Conservation (phyloP, 2,113 vertebrate species). For the Cisticola juncidis region DNA sequence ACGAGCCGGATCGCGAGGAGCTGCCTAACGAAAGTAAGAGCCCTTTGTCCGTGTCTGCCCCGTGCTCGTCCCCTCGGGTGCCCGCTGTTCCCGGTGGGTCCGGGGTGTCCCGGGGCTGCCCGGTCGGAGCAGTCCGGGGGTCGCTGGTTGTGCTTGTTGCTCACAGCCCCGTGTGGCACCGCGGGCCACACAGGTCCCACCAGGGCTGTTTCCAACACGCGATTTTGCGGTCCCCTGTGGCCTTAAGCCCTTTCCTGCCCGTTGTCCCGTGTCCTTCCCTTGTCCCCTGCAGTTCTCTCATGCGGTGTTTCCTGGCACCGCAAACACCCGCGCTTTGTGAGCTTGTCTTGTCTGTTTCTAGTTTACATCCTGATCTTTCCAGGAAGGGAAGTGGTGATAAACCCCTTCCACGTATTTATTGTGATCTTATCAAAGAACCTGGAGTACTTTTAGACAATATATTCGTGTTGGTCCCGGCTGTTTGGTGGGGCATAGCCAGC, state of each 20-base stretch:
- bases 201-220: accelerated
- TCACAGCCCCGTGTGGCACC: accelerated
- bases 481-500: neutral
- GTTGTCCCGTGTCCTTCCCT: neutral
- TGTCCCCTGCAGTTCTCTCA: neutral
- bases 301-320: neutral
- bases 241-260: neutral
- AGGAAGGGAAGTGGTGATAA: neutral
- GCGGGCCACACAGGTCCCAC: neutral
- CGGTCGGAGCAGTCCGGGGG: neutral
- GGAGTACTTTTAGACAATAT: neutral
- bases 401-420: neutral
- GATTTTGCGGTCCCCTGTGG: accelerated
- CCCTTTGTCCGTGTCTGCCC: neutral
- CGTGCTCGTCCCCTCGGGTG: neutral
- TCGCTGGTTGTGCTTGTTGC: neutral
- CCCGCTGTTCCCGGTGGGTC: neutral
- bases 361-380: neutral
- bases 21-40: constrained; percentile 83
- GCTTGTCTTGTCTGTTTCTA: neutral
- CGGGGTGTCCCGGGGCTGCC: accelerated
- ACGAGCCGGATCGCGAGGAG: constrained; percentile 72
- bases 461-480: neutral
- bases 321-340: neutral
- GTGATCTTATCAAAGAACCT: neutral